A percentile compares a stretch with the other conserved stretches of the same genome.
These are phyloP conservation scores for Oligia latruncula DNA, from an alignment of 2,888 invertebrate genomes.

Conservation along the genomic window DNA sequence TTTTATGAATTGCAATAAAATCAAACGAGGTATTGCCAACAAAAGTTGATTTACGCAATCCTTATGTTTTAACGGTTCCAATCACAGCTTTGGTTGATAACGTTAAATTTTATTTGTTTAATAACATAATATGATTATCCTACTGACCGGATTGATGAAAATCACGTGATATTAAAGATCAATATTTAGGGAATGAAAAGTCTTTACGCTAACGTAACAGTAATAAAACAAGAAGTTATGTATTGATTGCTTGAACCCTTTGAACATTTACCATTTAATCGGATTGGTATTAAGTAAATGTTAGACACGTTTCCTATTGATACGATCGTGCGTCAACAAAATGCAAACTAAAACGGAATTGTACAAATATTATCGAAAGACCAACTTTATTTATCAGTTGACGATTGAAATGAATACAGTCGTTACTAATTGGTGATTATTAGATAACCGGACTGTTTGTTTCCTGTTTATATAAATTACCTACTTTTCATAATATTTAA, in stretches of 20 bases:
- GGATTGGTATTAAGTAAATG: not conserved
- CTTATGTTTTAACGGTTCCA: conserved; percentile 5
- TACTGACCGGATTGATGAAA: conserved; percentile 16
- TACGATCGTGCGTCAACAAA: conserved; percentile 6
- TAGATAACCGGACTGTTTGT: not conserved
- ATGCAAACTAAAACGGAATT: conserved; percentile 10
- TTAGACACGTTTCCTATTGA: conserved; percentile 3
- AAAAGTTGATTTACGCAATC: conserved; percentile 22
- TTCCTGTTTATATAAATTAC: not conserved
- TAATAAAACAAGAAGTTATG: not conserved
- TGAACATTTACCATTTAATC: not conserved
- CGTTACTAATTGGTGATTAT: not conserved
- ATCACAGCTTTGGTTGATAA: conserved; percentile 17
- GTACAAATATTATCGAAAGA: conserved; percentile 1
- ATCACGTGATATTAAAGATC: not conserved
- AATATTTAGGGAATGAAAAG: not conserved
- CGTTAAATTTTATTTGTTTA: conserved; percentile 11
- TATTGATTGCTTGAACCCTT: conserved; percentile 10
- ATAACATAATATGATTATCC: conserved; percentile 9
- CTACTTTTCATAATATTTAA: not conserved
- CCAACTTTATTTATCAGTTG: conserved; percentile 14
- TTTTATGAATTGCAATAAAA: conserved; percentile 56
- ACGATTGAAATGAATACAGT: not conserved
- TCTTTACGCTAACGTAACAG: not conserved
- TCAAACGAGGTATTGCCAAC: conserved; percentile 28